Conservation (phyloP, 2,113 vertebrate species). For the Hiodon tergisus region DNA sequence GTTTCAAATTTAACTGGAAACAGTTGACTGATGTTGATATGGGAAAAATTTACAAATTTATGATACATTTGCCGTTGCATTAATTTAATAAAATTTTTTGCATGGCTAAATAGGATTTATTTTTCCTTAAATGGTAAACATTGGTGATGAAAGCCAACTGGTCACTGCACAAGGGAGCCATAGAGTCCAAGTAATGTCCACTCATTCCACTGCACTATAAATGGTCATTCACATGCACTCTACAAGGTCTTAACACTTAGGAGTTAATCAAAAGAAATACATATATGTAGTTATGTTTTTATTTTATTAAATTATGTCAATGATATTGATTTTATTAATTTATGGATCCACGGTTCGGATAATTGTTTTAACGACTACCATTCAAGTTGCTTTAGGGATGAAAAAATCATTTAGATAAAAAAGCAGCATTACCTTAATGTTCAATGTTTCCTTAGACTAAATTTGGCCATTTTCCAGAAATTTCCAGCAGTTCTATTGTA, state of each 20-base stretch:
- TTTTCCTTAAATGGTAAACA: neutral
- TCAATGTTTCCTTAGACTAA: neutral
- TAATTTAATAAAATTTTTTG: too few relatives aligned
- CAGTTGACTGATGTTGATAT: too few relatives aligned
- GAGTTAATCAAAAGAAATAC: constrained; percentile 29
- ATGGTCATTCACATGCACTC: constrained; percentile 25
- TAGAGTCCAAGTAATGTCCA: constrained; percentile 17
- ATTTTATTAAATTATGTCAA: constrained; percentile 52
- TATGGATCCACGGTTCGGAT: constrained; percentile 20
- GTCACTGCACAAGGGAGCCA: constrained; percentile 1
- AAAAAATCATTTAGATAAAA: neutral
- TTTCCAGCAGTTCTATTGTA: constrained; percentile 42
- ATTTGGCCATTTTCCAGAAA: constrained; percentile 22
- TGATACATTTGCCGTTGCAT: too few relatives aligned
- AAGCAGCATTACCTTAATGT: neutral
- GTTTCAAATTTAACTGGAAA: too few relatives aligned
- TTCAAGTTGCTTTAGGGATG: constrained; percentile 10
- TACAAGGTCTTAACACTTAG: constrained; percentile 21
- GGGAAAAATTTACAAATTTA: too few relatives aligned
- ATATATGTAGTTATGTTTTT: constrained; percentile 51
- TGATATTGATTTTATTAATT: constrained; percentile 63
- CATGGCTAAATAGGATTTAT: neutral
- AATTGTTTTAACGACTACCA: neutral
- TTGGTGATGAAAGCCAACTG: too few relatives aligned
- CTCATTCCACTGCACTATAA: constrained; percentile 31